Evolutionary conservation across 2,888 invertebrate genomes (phyloP).

Genomic region (Coleophora flavipennella): DNA sequence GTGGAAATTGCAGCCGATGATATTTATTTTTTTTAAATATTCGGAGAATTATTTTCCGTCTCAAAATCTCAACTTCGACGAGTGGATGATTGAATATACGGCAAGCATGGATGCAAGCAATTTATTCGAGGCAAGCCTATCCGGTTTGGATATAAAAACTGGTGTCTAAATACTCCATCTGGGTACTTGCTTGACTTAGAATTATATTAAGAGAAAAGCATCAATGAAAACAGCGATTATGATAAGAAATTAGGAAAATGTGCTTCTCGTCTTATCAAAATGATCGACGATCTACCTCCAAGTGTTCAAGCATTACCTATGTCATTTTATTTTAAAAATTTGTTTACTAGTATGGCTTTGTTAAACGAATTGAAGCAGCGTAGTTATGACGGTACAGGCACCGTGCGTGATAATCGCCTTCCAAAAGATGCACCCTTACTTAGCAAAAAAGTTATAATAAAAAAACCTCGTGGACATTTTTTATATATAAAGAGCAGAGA

Average conservation of each 20-base stretch:
- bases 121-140: background rate
- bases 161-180: background rate
- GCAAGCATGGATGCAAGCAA: background rate
- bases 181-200: background rate
- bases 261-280: background rate
- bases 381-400: constrained; percentile 2
- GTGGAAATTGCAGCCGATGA: background rate
- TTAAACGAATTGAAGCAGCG: background rate
- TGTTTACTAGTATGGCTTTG: constrained; percentile 1
- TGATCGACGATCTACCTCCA: background rate
- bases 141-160: background rate
- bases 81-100: constrained; percentile 1
- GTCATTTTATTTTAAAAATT: constrained; percentile 3
- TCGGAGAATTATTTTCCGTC: background rate
- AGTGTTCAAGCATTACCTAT: background rate
- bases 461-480: background rate
- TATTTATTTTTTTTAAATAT: background rate
- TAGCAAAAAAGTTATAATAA: background rate
- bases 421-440: constrained; percentile 1
- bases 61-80: background rate
- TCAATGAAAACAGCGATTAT: background rate
- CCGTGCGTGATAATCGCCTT: constrained; percentile 3
- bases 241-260: background rate
- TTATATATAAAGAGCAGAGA: background rate
- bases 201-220: background rate